Base-by-base conservation (phyloP, 1,140 invertebrate species). In the Thaumetopoea pityocampa region DNA sequence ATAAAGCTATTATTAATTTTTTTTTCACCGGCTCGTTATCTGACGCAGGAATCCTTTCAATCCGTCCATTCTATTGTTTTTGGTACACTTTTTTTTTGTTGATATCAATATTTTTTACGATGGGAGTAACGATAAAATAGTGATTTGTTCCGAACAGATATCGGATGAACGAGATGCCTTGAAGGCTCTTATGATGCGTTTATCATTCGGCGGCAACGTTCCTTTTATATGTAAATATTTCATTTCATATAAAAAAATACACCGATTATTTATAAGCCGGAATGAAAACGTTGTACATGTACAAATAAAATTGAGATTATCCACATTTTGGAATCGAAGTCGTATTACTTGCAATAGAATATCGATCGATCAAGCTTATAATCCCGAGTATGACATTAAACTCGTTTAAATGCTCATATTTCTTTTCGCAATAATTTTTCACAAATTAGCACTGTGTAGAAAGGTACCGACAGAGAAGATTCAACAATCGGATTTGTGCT, bases 71-170 rank as follows among this genome's bases (percentile, higher is more conserved):
- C 77, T 76, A 81, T 83, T 83, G 79, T 83, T 83, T 83, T 81
- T 83, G 52, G 65, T 66, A 57, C 66, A 59, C 67, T 79, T 83
- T 82, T 65, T n/a, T 83, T 83, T 58, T 72, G 52, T 73, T 73
- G 76, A 82, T 83, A 80, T 79, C 69, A 73, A 78, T 80, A 74
- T 79, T 83, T 83, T 80, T 80, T 80, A 67, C 70, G 76, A 83
- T 83, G 49, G 59, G 48, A 52, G 69, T 63, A 60, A 50, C 67
- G 79, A 83, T 83, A 83, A 83, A 80, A 70, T 60, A 67, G 76
- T 79, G 79, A 83, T 83, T 83, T 79, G 79, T 80, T 74, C 76
- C 34, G 57, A 69, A 65, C 51, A 68, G 74, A 79, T 82, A 82
- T 74, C 66, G 63, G 64, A 45, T 44, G 57, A 51, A 50, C 41